A percentile compares a stretch with the other conserved stretches of the same genome.
phyloP scores from a whole-genome alignment of 2,888 invertebrate species.

The Cryptocephalus primarius region DNA sequence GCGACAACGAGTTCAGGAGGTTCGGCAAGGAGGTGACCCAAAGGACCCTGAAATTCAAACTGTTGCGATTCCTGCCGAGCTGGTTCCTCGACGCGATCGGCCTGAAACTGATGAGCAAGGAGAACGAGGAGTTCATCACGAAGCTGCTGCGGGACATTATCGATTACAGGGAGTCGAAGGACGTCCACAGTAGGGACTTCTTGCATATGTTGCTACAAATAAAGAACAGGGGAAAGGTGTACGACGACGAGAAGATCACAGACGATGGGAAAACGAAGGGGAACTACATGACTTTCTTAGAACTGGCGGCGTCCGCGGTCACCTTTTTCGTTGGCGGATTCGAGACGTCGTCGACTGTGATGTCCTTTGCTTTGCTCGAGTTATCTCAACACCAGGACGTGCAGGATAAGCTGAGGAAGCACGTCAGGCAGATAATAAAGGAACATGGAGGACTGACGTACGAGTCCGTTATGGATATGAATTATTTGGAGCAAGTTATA shows the following conservation, averaged over 20 bases:
- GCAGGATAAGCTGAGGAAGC: conserved; percentile 17
- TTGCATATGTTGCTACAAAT: conserved; percentile 42
- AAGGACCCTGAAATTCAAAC: neutral
- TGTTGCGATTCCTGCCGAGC: neutral
- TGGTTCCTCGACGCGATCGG: neutral
- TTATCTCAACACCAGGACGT: conserved; percentile 15
- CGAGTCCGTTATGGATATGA: conserved; percentile 19
- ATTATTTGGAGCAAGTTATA: conserved; percentile 18
- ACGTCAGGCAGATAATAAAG: conserved; percentile 13
- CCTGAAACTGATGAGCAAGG: neutral
- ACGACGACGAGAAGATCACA: conserved; percentile 11
- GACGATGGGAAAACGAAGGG: conserved; percentile 11
- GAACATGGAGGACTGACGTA: conserved; percentile 17
- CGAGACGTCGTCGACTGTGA: conserved; percentile 20
- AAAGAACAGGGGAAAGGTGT: conserved; percentile 29
- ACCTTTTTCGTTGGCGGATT: conserved; percentile 20
- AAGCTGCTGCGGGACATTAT: conserved; percentile 25
- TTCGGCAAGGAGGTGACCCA: conserved; percentile 29
- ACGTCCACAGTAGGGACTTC: conserved; percentile 41
- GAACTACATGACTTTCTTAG: conserved; percentile 4
- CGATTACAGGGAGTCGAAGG: conserved; percentile 35
- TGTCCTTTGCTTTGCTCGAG: conserved; percentile 20
- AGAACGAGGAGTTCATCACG: conserved; percentile 2
- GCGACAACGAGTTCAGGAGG: conserved; percentile 37
- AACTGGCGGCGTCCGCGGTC: conserved; percentile 13